Evolutionary conservation across 2,888 invertebrate genomes (phyloP).

Genomic region (Eupsilia transversa): DNA sequence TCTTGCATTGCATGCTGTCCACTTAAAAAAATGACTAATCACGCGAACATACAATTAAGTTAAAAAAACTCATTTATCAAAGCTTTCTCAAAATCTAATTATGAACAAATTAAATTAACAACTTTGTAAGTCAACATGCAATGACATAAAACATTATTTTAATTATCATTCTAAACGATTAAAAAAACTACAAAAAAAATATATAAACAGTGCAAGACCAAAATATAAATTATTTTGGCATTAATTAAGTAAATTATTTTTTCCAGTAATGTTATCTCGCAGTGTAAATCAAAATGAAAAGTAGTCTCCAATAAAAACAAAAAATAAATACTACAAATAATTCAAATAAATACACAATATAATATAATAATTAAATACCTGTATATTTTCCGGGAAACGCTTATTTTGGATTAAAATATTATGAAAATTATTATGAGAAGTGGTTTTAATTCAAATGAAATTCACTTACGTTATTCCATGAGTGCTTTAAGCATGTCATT

Average conservation of each 20-base stretch:
- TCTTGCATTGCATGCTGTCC: slow-evolving; percentile 66
- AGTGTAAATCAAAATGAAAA: slow-evolving; percentile 19
- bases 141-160: slow-evolving; percentile 36
- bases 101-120: slow-evolving; percentile 54
- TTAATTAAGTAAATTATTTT: not conserved
- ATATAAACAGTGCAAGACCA: slow-evolving; percentile 4
- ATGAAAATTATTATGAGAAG: slow-evolving; percentile 53
- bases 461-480: slow-evolving; percentile 65
- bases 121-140: slow-evolving; percentile 61
- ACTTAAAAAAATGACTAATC: slow-evolving; percentile 58
- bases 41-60: slow-evolving; percentile 64
- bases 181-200: not conserved
- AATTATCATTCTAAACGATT: not conserved
- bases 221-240: not conserved
- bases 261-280: slow-evolving; percentile 10
- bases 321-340: slow-evolving; percentile 12
- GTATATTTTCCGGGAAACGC: slow-evolving; percentile 55
- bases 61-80: slow-evolving; percentile 50
- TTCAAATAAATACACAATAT: slow-evolving; percentile 26
- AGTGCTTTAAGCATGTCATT: slow-evolving; percentile 54
- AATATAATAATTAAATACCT: slow-evolving; percentile 57
- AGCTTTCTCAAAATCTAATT: slow-evolving; percentile 55
- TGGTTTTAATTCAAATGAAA: slow-evolving; percentile 28
- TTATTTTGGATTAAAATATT: slow-evolving; percentile 54
- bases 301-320: not conserved